Percentiles rank a stretch among this genome's conserved stretches.
Conservation (phyloP, 2,113 vertebrate genomes). For the Diphyllodes magnificus region DNA sequence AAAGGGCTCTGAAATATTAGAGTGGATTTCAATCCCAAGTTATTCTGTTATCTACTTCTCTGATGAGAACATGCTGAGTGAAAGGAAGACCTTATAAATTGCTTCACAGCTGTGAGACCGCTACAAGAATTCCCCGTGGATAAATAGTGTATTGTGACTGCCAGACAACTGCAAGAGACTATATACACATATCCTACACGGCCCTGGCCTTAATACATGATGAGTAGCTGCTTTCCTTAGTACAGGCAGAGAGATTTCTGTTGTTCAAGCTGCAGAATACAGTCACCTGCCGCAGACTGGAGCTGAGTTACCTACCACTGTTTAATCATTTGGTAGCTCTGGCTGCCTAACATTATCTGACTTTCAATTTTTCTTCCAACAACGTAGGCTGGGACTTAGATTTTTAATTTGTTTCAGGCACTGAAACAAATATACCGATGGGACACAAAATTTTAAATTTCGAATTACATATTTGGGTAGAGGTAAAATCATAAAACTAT, state of each 20-base stretch:
- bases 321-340: neutral
- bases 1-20: constrained; percentile 34
- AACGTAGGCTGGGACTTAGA: neutral
- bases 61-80: neutral
- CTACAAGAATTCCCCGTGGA: neutral
- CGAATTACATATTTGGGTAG: neutral
- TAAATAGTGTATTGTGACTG: neutral
- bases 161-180: neutral
- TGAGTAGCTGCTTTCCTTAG: neutral
- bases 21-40: constrained; percentile 30
- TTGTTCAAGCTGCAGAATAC: neutral
- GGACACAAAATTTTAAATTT: neutral
- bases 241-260: neutral
- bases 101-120: neutral
- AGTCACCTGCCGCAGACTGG: neutral
- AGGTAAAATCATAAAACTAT: neutral
- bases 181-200: neutral
- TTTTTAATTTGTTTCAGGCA: constrained; percentile 28
- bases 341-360: neutral
- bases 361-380: constrained; percentile 1
- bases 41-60: neutral
- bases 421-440: neutral
- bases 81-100: constrained; percentile 3
- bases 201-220: neutral
- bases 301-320: neutral